Evolutionary conservation across 2,113 vertebrate genomes (phyloP), one percentile per base, ranked within the genome.

Genomic region (Dicentrarchus labrax): DNA sequence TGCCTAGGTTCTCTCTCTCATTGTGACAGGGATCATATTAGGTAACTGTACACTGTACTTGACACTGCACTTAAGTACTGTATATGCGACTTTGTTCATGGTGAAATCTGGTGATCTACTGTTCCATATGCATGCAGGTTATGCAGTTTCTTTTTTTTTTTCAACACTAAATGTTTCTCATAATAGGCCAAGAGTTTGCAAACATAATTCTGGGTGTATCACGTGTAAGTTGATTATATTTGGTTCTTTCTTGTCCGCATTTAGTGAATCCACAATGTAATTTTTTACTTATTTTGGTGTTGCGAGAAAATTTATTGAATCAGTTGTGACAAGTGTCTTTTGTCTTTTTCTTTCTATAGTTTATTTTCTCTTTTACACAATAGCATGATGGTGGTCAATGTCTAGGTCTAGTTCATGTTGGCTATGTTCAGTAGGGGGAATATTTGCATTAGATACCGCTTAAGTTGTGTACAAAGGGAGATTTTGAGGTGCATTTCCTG

Each of bases 11-110:
- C 30, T 67, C n/a, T 67, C n/a, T 71, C 2, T 66, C 4, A 43
- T 4, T 13, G 17, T 24, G 57, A 43, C 53, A 24, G 38, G 38
- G 77, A 70, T 84, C 66, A 39, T 73, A 48, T 60, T 57, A 7
- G 30, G 2, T n/a, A 70, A 72, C 36, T 62, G 38, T 73, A 16
- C 5, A 47, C 41, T 51, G 30, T 30, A 30, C 30, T 30, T 30
- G 30, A 3, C 30, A 30, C 36, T 80, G 51, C 80, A 86, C 80
- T 78, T 90, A 80, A 78, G 54, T 67, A 38, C 53, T 59, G 36
- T 77, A 30, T 38, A 53, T 60, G 66, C 51, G n/a, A 61, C 22
- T 38, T 9, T 19, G 68, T 41, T 43, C 2, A 21, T 61, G 21
- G 50, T 80, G n/a, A 50, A 24, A 19, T 50, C 59, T 71, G 53